Conservation (phyloP, 2,113 vertebrate species). For the Galbula dea region DNA sequence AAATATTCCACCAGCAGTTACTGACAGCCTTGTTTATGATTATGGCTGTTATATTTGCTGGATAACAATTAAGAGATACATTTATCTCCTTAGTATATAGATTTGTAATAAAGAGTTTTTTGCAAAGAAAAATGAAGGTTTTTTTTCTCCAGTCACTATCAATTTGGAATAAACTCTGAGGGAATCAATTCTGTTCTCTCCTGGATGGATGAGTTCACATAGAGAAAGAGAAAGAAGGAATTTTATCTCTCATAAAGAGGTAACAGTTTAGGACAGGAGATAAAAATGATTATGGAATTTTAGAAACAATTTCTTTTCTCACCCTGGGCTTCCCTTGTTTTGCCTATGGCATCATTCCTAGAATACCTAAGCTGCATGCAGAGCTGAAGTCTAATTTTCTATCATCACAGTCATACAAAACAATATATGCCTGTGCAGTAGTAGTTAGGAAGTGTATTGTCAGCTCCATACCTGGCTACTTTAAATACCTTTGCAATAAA, state of each 20-base stretch:
- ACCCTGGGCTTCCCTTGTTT: not conserved
- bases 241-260: not conserved
- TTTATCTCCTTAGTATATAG: not conserved
- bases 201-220: not conserved
- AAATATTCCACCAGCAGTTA: not conserved
- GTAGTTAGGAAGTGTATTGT: not conserved
- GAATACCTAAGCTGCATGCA: not conserved
- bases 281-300: slow-evolving; percentile 33
- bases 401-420: not conserved
- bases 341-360: not conserved
- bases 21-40: not conserved
- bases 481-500: not conserved
- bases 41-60: not conserved
- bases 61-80: not conserved
- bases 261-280: not conserved
- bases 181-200: not conserved
- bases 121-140: not conserved
- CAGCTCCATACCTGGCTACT: not conserved
- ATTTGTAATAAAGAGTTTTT: not conserved
- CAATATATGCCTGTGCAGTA: not conserved
- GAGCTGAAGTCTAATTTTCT: not conserved
- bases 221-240: not conserved
- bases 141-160: not conserved
- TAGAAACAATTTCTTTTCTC: slow-evolving; percentile 30
- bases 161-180: not conserved